These are phyloP conservation scores for Melanotaenia boesemani DNA, from an alignment of 2,797 vertebrate species.

Conservation along the genomic window DNA sequence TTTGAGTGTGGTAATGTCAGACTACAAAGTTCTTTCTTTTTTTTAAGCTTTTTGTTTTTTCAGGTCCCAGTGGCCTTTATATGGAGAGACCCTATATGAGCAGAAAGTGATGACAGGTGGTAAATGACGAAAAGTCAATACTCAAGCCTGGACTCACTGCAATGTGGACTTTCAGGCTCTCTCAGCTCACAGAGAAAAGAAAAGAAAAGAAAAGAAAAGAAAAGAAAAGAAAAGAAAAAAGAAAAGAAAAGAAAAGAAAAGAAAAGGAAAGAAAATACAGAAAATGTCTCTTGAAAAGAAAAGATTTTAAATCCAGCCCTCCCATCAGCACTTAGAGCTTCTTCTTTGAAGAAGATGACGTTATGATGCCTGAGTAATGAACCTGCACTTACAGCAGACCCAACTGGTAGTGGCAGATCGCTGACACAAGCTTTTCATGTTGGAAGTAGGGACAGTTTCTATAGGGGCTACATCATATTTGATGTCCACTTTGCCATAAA, in stretches of 20 bases:
- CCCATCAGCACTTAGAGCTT: not conserved
- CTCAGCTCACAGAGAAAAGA: too few species aligned
- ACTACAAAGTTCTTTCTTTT: not conserved
- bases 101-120: too few species aligned
- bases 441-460: not conserved
- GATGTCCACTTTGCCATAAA: not conserved
- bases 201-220: too few species aligned
- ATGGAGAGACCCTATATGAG: not conserved
- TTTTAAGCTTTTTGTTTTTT: not conserved
- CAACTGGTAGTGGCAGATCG: not conserved
- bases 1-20: not conserved
- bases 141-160: not conserved
- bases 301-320: not conserved
- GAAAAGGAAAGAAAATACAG: too few species aligned
- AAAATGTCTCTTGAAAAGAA: too few species aligned
- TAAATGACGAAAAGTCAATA: not conserved
- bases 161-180: not conserved
- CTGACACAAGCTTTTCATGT: not conserved
- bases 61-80: not conserved
- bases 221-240: not conserved
- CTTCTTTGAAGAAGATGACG: conserved; percentile 1
- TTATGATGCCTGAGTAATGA: not conserved
- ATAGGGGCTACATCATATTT: not conserved
- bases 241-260: not conserved
- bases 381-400: not conserved